Evolutionary conservation across 1,140 invertebrate species (phyloP), one percentile per base, ranked within the genome.

Genomic region (Lepidurus arcticus): DNA sequence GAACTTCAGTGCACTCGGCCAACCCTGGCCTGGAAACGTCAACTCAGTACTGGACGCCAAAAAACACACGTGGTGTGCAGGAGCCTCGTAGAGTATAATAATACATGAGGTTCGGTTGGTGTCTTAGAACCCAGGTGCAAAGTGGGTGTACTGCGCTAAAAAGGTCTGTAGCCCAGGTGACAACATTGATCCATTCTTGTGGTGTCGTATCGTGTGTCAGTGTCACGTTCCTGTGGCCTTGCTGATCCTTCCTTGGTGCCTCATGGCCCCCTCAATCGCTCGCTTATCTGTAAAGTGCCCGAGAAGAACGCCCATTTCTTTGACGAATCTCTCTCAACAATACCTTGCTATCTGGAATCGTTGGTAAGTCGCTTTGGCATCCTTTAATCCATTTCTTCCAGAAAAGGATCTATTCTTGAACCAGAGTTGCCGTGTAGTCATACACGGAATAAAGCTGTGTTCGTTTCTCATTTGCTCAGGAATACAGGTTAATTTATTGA

Each of bases 121-220:
- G 53, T 65, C 53, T 65, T n/a, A 65, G 53, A 21, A 65, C 7
- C n/a, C 53, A 65, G 53, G 53, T 65, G n/a, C 53, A 21, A 65
- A 13, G 53, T 21, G 53, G 53, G 21, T n/a, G 53, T 65, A 65
- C n/a, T 65, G 53, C 3, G 13, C 53, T 65, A 65, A 65, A 65
- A 65, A 65, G 53, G 53, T 65, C 53, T 65, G 53, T 65, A 65
- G 53, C 53, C 53, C 53, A 65, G 53, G 53, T 65, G 53, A 21
- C 53, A 65, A 21, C 53, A 65, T 65, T 21, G 53, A 65, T 65
- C 53, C 53, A 21, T 65, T 65, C n/a, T 65, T 65, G 53, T 10
- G 47, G 53, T 65, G n/a, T 65, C 53, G 53, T 11, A 65, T 65
- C 53, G 53, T 65, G 53, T 65, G 53, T 65, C 53, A 65, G 53